Percentiles rank a stretch among this genome's conserved stretches.
These are phyloP conservation scores for Byasa hedistus DNA, from an alignment of 2,888 invertebrate genomes.

Conservation along the genomic window DNA sequence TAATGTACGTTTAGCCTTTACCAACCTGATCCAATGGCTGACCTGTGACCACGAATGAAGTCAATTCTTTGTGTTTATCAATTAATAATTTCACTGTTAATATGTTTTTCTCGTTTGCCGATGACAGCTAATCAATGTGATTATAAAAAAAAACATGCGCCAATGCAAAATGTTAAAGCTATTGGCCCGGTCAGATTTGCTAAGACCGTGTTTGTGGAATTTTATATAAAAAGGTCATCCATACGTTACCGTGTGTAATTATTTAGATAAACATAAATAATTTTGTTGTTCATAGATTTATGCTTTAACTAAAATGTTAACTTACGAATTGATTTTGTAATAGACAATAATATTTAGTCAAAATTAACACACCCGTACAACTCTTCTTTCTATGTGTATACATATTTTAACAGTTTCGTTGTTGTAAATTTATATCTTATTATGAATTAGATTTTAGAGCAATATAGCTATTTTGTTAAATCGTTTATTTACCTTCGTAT, in stretches of 20 bases:
- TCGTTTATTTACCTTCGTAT: too few species aligned
- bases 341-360: not conserved
- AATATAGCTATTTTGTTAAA: too few species aligned
- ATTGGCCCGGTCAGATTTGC: constrained; percentile 28
- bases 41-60: constrained; percentile 26
- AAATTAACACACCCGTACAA: not conserved
- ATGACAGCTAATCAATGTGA: constrained; percentile 28
- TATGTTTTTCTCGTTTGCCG: constrained; percentile 25
- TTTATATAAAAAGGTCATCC: constrained; percentile 26
- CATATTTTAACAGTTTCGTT: not conserved
- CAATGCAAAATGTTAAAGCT: constrained; percentile 27
- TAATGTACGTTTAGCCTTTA: constrained; percentile 30
- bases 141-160: constrained; percentile 21
- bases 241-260: constrained; percentile 26
- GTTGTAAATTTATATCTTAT: too few species aligned
- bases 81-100: constrained; percentile 29
- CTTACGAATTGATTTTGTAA: constrained; percentile 20
- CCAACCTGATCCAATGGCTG: constrained; percentile 26
- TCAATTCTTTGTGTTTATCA: constrained; percentile 21
- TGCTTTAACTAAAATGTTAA: constrained; percentile 7
- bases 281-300: too few species aligned
- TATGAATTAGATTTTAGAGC: too few species aligned
- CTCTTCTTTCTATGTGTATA: not conserved
- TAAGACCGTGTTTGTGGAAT: constrained; percentile 21
- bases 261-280: constrained; percentile 27